Evolutionary conservation across 2,113 vertebrate genomes (phyloP).

Genomic region (Mesembrinibis cayennensis): DNA sequence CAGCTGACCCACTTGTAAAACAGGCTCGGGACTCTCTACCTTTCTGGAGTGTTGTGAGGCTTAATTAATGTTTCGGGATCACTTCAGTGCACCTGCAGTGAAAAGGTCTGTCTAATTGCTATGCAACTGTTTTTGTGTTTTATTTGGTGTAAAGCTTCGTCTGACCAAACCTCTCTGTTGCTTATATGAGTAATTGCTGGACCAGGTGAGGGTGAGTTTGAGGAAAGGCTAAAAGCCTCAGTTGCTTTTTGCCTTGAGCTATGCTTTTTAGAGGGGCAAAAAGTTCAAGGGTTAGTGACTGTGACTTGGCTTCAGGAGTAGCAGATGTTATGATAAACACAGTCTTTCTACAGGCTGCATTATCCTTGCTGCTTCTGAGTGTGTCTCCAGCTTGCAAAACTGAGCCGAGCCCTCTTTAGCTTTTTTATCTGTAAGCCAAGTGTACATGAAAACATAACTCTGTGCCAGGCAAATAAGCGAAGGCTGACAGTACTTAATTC

Average conservation of each 20-base stretch:
- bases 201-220: background rate
- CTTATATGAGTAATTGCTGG: background rate
- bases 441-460: background rate
- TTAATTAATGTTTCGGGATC: background rate
- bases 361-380: background rate
- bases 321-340: background rate
- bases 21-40: background rate
- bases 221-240: background rate
- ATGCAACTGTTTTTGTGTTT: background rate
- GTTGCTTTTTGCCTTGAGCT: background rate
- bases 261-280: background rate
- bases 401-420: background rate
- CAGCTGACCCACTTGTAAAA: background rate
- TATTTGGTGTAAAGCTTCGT: background rate
- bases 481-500: constrained; percentile 10
- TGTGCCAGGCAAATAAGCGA: background rate
- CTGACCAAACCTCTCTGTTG: background rate
- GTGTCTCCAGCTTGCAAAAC: background rate
- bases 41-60: background rate
- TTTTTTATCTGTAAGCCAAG: background rate
- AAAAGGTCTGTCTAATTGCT: background rate
- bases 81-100: background rate
- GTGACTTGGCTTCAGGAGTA: background rate
- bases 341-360: background rate
- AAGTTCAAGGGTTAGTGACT: background rate